These are phyloP conservation scores for Peromyscus attwateri DNA, from an alignment of 2,797 vertebrate species.

Conservation along the genomic window DNA sequence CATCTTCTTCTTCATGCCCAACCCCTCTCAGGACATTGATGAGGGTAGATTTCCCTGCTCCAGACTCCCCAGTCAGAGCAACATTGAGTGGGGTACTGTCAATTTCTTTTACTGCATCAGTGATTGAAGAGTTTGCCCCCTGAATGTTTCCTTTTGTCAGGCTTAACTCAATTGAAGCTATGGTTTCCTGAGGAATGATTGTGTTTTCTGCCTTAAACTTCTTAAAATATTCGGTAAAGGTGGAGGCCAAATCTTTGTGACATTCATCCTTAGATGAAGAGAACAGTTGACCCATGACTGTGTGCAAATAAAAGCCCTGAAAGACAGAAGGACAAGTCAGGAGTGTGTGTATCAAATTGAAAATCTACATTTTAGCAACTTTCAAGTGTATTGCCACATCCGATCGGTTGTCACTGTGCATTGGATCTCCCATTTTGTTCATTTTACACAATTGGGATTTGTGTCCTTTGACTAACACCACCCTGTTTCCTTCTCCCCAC, in stretches of 20 bases:
- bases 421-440: not conserved
- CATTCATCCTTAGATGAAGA: not conserved
- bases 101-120: not conserved
- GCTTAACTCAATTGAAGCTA: not conserved
- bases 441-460: not conserved
- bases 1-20: not conserved
- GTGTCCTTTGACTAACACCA: not conserved
- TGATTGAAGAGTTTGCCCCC: not conserved
- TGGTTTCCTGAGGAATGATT: not conserved
- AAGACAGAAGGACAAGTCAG: not conserved
- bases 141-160: not conserved
- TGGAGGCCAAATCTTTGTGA: not conserved
- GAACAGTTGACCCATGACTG: not conserved
- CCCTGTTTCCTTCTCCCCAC: not conserved
- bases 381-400: not conserved
- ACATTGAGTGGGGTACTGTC: not conserved
- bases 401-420: not conserved
- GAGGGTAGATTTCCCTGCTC: not conserved
- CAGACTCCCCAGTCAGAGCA: slow-evolving; percentile 2
- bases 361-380: not conserved
- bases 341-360: not conserved
- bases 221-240: not conserved
- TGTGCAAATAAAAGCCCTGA: not conserved
- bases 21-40: slow-evolving; percentile 2
- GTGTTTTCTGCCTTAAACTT: not conserved